These are phyloP conservation scores for Channa striata DNA, from an alignment of 2,797 vertebrate species.

Conservation along the genomic window DNA sequence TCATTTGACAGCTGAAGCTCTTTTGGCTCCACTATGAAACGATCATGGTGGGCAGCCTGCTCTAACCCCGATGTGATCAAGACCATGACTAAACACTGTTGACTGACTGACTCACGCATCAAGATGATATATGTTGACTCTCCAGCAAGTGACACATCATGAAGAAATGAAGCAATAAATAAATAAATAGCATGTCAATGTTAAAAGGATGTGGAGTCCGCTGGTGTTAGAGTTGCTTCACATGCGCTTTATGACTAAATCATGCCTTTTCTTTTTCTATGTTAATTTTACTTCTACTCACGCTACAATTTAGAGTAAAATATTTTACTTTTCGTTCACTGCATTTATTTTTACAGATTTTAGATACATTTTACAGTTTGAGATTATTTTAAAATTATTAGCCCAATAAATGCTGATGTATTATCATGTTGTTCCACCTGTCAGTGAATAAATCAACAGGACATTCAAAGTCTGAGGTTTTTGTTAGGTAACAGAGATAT, in stretches of 20 bases:
- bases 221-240: background rate
- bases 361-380: too few relatives aligned
- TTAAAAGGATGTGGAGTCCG: background rate
- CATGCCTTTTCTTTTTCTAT: too few relatives aligned
- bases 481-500: too few relatives aligned
- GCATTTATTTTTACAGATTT: too few relatives aligned
- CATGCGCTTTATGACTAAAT: background rate
- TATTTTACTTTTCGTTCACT: too few relatives aligned
- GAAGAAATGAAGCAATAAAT: constrained; percentile 8
- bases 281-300: too few relatives aligned
- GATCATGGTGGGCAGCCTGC: constrained; percentile 5
- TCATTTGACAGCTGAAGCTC: constrained; percentile 15
- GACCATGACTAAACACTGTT: constrained; percentile 37
- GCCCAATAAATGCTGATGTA: too few relatives aligned
- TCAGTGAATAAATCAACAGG: too few relatives aligned
- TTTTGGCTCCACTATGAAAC: constrained; percentile 34
- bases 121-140: background rate
- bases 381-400: too few relatives aligned
- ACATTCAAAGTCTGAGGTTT: too few relatives aligned
- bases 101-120: constrained; percentile 42
- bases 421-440: too few relatives aligned
- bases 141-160: constrained; percentile 11
- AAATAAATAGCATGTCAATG: constrained; percentile 1
- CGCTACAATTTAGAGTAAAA: too few relatives aligned
- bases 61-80: constrained; percentile 40